These are phyloP conservation scores for Mobula hypostoma DNA, from an alignment of 2,113 vertebrate genomes.

Conservation along the genomic window DNA sequence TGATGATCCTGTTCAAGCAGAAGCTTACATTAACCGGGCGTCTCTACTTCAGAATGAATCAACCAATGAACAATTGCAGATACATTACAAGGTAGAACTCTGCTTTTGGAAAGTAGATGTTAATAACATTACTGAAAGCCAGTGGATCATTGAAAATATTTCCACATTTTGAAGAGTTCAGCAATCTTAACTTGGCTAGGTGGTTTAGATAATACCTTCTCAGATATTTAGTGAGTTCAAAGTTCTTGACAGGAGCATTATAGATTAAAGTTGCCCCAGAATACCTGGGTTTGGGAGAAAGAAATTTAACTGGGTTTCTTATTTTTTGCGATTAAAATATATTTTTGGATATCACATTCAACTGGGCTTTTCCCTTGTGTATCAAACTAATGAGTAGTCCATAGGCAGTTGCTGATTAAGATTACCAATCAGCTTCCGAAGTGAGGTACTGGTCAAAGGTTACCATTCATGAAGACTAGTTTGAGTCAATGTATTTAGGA, in stretches of 20 bases:
- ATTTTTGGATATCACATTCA: no score
- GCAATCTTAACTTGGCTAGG: not conserved
- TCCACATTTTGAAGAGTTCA: not conserved
- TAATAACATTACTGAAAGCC: not conserved
- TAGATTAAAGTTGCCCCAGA: not conserved
- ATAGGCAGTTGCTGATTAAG: not conserved
- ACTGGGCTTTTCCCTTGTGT: not conserved
- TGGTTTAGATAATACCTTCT: not conserved
- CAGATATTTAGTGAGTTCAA: not conserved
- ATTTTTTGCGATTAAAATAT: not conserved
- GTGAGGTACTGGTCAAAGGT: not conserved
- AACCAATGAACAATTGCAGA: conserved; percentile 93
- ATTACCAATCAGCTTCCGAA: not conserved
- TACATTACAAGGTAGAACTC: conserved; percentile 82
- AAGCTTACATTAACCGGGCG: conserved; percentile 95
- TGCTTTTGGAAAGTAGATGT: not conserved
- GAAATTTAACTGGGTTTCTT: not conserved
- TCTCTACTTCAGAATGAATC: conserved; percentile 96
- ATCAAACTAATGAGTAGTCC: not conserved
- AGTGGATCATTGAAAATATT: not conserved
- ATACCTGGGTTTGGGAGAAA: not conserved
- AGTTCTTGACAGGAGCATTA: not conserved
- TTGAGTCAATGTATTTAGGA: not conserved
- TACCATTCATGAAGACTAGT: not conserved
- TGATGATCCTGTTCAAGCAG: conserved; percentile 93